Base-by-base conservation (phyloP, 2,113 vertebrate species). In the Stictonetta naevosa region DNA sequence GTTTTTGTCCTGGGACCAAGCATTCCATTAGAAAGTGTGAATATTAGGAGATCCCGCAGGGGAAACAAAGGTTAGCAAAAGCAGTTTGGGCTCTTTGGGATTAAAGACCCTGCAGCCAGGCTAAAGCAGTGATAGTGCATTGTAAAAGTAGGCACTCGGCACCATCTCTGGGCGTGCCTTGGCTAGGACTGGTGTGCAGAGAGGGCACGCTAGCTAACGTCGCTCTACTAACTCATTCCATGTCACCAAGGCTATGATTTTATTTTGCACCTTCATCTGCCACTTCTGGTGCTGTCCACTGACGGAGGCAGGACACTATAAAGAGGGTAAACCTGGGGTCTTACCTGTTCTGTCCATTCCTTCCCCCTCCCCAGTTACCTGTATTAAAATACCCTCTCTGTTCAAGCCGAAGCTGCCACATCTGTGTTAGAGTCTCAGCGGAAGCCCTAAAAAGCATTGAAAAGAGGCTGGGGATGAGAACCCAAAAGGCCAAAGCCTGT, bases 91-190 rank as follows among this genome's bases (percentile, higher is more conserved):
- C n/a, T 53, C 56, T 71, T 34, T 66, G 62, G 34, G 60, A 31
- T 53, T 60, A 26, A 29, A 33, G 67, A 12, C 55, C 17, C 67
- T 87, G 44, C 31, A 76, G 66, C 19, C 69, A 42, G 4, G 2
- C n/a, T 83, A 21, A 79, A 64, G 58, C 5, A 1, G 46, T 40
- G 48, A 48, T 63, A 83, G 58, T 79, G 44, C 75, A 26, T 83
- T 90, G 92, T 83, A 86, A 90, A 93, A 94, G 92, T 71, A 80
- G 92, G 66, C 5, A 8, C 67, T 95, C 58, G 77, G 77, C 63
- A 42, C 80, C 83, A 66, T 75, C 62, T 75, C 66, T 48, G 66
- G 73, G 79, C 67, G 46, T 83, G 59, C 85, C 88, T 71, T 75
- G 85, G 90, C 88, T 71, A 62, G 80, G 48, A 53, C 6, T 3